Conservation (phyloP, 2,888 invertebrate species). For the Himalopsyche kuldschensis region DNA sequence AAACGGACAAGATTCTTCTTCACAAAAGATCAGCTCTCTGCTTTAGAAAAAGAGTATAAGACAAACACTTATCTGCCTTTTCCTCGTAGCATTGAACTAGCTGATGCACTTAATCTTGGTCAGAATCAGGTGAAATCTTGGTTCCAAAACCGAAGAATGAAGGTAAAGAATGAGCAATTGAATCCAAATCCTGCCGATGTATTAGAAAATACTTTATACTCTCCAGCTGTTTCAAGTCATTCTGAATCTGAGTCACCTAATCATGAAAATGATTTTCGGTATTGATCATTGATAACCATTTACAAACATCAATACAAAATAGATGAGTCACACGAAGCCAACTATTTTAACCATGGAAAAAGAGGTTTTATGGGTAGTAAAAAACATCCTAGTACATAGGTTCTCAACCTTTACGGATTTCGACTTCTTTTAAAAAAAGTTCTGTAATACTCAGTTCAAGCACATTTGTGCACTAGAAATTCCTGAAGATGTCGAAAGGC, state of each 20-base stretch:
- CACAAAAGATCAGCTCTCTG: background rate
- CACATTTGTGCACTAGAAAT: no score
- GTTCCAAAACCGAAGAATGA: background rate
- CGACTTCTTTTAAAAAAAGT: no score
- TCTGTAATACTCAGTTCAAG: no score
- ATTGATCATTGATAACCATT: background rate
- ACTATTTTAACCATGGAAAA: background rate
- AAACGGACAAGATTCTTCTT: background rate
- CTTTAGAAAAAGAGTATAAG: background rate
- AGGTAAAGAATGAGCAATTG: background rate
- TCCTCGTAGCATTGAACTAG: background rate
- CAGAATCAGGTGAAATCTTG: background rate
- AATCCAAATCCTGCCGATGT: background rate
- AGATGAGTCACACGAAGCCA: no score
- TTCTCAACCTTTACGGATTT: no score
- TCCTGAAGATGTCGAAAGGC: no score
- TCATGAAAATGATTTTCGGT: background rate
- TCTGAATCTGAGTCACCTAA: background rate
- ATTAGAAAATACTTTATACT: background rate
- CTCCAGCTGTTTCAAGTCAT: background rate
- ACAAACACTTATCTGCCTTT: background rate
- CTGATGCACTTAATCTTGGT: background rate
- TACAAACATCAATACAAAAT: background rate
- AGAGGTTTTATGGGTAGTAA: no score
- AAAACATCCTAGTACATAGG: no score